These are phyloP conservation scores for Heliothis subflexa DNA, from an alignment of 1,140 invertebrate genomes.

Conservation along the genomic window DNA sequence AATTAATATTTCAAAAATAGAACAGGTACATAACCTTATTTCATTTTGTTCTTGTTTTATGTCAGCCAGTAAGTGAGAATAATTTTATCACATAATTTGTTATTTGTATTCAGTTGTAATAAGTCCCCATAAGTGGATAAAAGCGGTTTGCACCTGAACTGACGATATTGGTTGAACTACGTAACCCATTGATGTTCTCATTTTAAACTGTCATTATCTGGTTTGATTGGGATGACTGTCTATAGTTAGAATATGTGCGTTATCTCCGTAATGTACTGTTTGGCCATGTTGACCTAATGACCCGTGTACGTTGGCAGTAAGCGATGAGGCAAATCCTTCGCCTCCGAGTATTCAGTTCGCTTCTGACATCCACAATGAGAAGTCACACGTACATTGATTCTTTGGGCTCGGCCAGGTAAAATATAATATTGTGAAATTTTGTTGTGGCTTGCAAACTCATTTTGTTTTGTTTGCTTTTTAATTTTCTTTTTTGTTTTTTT, in stretches of 20 bases:
- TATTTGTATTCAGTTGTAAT: neutral
- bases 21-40: constrained; percentile 20
- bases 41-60: neutral
- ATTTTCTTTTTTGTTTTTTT: neutral
- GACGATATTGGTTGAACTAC: constrained; percentile 33
- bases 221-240: constrained; percentile 14
- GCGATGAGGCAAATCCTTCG: constrained; percentile 81
- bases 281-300: constrained; percentile 72
- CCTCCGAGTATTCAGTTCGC: constrained; percentile 75
- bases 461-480: neutral
- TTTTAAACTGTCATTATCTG: constrained; percentile 30
- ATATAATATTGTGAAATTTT: constrained; percentile 43
- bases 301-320: constrained; percentile 82
- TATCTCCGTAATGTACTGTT: constrained; percentile 39
- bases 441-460: constrained; percentile 45
- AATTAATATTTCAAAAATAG: neutral
- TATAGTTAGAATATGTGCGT: constrained; percentile 18
- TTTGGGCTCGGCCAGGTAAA: constrained; percentile 82
- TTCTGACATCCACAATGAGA: constrained; percentile 82
- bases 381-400: constrained; percentile 82
- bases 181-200: constrained; percentile 28
- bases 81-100: neutral
- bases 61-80: neutral
- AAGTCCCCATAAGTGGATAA: neutral
- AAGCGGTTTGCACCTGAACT: constrained; percentile 35